Evolutionary conservation across 1,140 invertebrate species (phyloP).

Genomic region (Camponotus floridanus): DNA sequence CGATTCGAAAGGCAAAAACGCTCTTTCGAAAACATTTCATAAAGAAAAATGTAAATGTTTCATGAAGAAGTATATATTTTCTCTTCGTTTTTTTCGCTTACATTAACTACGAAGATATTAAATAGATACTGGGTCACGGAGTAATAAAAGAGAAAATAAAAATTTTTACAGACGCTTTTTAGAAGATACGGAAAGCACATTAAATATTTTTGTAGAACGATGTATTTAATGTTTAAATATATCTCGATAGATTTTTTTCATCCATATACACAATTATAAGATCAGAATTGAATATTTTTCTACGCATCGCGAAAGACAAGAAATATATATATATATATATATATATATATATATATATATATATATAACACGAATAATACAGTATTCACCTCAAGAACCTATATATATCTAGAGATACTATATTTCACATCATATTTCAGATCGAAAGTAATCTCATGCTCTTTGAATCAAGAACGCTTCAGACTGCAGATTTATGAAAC

Average conservation of each 20-base stretch:
- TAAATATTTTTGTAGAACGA: background rate
- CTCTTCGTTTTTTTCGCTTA: slow-evolving; percentile 14
- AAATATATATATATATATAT: background rate
- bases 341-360: no score
- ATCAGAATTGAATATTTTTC: background rate
- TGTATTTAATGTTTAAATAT: background rate
- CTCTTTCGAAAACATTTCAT: background rate
- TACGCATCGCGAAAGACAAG: background rate
- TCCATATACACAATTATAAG: background rate
- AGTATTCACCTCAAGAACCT: background rate
- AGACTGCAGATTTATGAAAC: slow-evolving; percentile 8
- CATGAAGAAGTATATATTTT: slow-evolving; percentile 30
- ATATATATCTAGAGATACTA: background rate
- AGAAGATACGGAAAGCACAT: background rate
- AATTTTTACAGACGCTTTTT: slow-evolving; percentile 2
- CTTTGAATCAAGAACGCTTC: background rate
- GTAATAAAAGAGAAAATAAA: background rate
- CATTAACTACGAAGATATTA: slow-evolving; percentile 7
- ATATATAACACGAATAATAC: slow-evolving; percentile 8
- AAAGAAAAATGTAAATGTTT: slow-evolving; percentile 13
- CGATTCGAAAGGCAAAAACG: background rate
- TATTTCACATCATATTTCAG: slow-evolving; percentile 6
- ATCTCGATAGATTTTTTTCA: background rate
- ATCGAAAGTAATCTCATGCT: background rate
- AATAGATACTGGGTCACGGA: background rate